phyloP scores from a whole-genome alignment of 2,797 vertebrate genomes.

The Hoplostethus atlanticus region DNA sequence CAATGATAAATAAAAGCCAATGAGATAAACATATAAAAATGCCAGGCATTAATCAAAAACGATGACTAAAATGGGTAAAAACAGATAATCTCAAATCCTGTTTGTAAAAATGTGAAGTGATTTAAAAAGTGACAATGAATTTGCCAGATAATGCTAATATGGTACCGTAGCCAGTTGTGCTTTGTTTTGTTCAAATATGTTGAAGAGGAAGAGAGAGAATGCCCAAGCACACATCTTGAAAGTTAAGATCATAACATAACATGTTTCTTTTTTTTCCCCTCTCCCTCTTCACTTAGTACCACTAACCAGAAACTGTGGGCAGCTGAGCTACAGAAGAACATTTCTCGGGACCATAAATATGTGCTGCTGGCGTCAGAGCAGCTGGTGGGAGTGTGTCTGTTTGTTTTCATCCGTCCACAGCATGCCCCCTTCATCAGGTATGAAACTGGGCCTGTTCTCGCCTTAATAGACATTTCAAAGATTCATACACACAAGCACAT shows the following conservation, averaged over 20 bases:
- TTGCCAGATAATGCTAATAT: neutral
- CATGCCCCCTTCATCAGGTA: constrained; percentile 91
- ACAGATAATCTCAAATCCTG: neutral
- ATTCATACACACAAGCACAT: no score
- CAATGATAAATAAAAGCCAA: no score
- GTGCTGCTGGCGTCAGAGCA: constrained; percentile 98
- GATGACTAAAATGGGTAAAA: neutral
- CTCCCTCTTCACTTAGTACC: constrained; percentile 85
- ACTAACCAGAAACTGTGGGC: constrained; percentile 99
- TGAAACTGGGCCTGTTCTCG: neutral
- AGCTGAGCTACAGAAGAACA: constrained; percentile 96
- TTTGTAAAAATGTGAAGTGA: no score
- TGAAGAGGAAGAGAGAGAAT: neutral
- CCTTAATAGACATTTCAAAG: no score
- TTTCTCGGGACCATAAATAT: constrained; percentile 96
- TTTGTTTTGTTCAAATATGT: neutral
- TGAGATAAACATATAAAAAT: no score
- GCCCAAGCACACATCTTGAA: neutral
- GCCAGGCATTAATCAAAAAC: no score
- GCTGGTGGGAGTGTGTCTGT: constrained; percentile 97
- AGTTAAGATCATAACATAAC: neutral
- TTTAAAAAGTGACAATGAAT: no score
- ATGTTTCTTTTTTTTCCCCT: neutral
- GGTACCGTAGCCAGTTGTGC: neutral
- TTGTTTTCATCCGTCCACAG: constrained; percentile 96